A percentile compares a stretch with the other conserved stretches of the same genome.
Conservation (phyloP, 2,888 invertebrate species). For the Julus scandinavius region DNA sequence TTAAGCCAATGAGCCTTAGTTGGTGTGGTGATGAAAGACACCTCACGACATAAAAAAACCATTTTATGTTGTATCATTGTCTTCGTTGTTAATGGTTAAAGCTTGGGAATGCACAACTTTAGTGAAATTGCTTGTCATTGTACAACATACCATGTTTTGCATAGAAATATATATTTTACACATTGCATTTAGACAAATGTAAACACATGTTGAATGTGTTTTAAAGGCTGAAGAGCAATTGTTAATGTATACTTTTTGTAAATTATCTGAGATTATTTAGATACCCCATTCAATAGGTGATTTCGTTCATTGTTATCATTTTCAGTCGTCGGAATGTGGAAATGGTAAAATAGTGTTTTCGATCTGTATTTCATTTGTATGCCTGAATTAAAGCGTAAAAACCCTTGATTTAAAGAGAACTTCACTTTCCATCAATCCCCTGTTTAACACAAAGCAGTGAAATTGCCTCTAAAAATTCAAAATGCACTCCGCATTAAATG, state of each 20-base stretch:
- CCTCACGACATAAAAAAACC: background rate
- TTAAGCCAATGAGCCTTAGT: conserved; percentile 47
- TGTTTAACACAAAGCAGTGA: background rate
- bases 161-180: too few relatives aligned
- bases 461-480: background rate
- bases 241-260: too few relatives aligned
- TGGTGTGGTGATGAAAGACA: conserved; percentile 19
- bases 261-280: too few relatives aligned
- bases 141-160: background rate
- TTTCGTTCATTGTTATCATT: too few relatives aligned
- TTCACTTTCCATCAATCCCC: background rate
- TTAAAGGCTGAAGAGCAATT: too few relatives aligned
- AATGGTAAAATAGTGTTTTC: too few relatives aligned
- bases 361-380: background rate
- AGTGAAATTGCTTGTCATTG: background rate
- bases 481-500: conserved; percentile 41
- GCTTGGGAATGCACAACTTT: background rate
- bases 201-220: too few relatives aligned
- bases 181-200: too few relatives aligned
- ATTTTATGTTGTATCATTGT: background rate
- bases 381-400: background rate
- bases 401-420: background rate
- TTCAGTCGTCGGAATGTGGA: background rate
- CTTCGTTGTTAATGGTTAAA: background rate
- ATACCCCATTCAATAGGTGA: too few relatives aligned